phyloP scores from a whole-genome alignment of 2,888 invertebrate species.

The Drosophila nr. perissopoda region DNA sequence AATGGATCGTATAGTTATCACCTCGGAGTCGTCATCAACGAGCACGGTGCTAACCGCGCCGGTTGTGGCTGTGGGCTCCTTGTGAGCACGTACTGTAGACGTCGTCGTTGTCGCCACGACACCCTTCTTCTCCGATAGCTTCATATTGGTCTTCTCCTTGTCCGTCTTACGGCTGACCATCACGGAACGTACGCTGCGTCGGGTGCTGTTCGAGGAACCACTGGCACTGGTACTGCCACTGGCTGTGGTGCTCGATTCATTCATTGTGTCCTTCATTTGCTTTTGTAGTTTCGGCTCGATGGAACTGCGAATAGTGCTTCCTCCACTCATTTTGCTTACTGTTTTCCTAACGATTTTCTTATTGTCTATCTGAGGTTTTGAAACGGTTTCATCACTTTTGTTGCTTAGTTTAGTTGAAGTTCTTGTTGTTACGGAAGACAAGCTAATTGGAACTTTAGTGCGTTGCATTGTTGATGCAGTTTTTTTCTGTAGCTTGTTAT shows the following conservation, averaged over 20 bases:
- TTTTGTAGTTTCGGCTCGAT: conserved; percentile 75
- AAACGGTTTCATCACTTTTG: conserved; percentile 64
- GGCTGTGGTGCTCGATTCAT: conserved; percentile 72
- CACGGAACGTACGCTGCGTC: conserved; percentile 69
- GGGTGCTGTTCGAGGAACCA: conserved; percentile 77
- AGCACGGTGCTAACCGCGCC: conserved; percentile 78
- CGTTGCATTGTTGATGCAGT: conserved; percentile 53
- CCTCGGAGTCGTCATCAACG: conserved; percentile 81
- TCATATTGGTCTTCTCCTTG: conserved; percentile 76
- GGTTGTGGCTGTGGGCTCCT: conserved; percentile 76
- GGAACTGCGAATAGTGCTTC: conserved; percentile 37
- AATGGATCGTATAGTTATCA: conserved; percentile 77
- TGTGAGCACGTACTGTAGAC: conserved; percentile 70
- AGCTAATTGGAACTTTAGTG: conserved; percentile 73
- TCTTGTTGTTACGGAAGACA: conserved; percentile 68
- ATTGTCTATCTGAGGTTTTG: conserved; percentile 70
- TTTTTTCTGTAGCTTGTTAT: conserved; percentile 68
- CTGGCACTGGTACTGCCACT: conserved; percentile 78
- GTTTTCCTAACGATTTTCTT: conserved; percentile 62
- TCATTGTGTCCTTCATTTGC: conserved; percentile 77
- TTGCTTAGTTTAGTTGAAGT: conserved; percentile 63
- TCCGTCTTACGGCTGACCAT: conserved; percentile 71
- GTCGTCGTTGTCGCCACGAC: conserved; percentile 48
- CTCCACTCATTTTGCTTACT: conserved; percentile 44
- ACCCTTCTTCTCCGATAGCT: conserved; percentile 67